A percentile compares a stretch with the other conserved stretches of the same genome.
phyloP scores from a whole-genome alignment of 2,797 vertebrate species.

The Leucoraja ocellata region DNA sequence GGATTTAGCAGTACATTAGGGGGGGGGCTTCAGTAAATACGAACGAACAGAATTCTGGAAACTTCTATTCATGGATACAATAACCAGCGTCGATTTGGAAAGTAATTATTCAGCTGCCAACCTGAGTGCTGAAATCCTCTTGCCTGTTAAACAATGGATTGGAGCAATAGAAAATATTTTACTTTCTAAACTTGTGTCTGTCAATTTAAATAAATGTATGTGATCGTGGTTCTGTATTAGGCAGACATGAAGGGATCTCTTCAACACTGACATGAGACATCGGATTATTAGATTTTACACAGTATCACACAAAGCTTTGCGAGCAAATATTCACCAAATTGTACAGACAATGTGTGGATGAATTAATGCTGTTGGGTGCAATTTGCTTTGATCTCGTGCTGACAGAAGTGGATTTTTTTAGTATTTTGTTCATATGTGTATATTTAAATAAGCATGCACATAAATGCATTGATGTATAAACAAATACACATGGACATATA shows the following conservation, averaged over 20 bases:
- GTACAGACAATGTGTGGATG: not conserved
- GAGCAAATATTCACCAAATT: conserved; percentile 25
- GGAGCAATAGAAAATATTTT: conserved; percentile 35
- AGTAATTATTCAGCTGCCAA: conserved; percentile 15
- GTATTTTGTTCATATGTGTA: not conserved
- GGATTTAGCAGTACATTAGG: not conserved
- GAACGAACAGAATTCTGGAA: not conserved
- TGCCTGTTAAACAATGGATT: conserved; percentile 24
- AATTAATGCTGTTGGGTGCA: conserved; percentile 26
- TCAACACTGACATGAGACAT: not conserved
- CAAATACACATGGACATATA: not conserved
- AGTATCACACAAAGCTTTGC: conserved; percentile 17
- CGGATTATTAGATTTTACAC: conserved; percentile 29
- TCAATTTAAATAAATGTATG: conserved; percentile 28
- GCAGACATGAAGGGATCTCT: conserved; percentile 11
- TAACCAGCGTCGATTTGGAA: conserved; percentile 16
- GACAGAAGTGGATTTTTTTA: not conserved
- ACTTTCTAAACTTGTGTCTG: conserved; percentile 26
- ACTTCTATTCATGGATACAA: conserved; percentile 16
- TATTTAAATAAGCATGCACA: no score
- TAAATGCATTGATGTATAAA: not conserved
- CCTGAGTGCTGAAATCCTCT: not conserved
- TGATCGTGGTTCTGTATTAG: not conserved
- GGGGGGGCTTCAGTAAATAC: not conserved
- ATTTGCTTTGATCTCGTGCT: not conserved